Conservation (phyloP, 2,888 invertebrate genomes). For the Lycocerus yunnanus region DNA sequence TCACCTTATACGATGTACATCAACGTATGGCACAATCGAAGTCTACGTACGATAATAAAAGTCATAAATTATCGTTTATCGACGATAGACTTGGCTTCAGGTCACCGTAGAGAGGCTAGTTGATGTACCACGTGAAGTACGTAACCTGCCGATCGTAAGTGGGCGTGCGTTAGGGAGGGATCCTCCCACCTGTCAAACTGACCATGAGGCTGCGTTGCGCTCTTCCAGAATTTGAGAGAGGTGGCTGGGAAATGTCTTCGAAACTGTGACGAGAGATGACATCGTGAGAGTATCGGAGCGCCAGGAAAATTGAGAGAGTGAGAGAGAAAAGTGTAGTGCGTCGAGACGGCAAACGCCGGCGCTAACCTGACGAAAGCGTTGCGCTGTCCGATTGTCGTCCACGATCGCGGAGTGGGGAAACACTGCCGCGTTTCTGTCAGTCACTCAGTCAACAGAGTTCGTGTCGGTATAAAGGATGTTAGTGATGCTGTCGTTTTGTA, state of each 20-base stretch:
- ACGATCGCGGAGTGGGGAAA: conserved; percentile 44
- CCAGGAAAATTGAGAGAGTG: conserved; percentile 32
- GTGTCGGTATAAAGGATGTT: conserved; percentile 49
- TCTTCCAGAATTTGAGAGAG: conserved; percentile 39
- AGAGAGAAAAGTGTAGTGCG: conserved; percentile 30
- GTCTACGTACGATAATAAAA: background rate
- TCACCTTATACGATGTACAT: background rate
- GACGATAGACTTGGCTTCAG: conserved; percentile 41
- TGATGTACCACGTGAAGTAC: conserved; percentile 25
- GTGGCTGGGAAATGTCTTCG: conserved; percentile 49
- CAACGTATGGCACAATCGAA: background rate
- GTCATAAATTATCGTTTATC: background rate
- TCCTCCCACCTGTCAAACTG: conserved; percentile 56
- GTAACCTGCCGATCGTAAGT: conserved; percentile 48
- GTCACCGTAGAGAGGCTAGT: conserved; percentile 50
- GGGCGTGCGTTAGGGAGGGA: conserved; percentile 42
- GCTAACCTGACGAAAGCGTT: conserved; percentile 54
- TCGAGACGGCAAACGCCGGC: conserved; percentile 51
- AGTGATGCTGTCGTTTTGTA: conserved; percentile 37
- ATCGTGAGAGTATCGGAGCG: conserved; percentile 42
- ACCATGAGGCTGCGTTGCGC: conserved; percentile 54
- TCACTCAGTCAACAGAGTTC: conserved; percentile 57
- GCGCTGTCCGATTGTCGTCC: conserved; percentile 43
- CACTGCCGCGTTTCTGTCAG: conserved; percentile 54
- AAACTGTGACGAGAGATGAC: conserved; percentile 56